Percentiles rank a stretch among this genome's conserved stretches.
These are phyloP conservation scores for Meteorus sp. DNA, from an alignment of 1,140 invertebrate species.

Conservation along the genomic window DNA sequence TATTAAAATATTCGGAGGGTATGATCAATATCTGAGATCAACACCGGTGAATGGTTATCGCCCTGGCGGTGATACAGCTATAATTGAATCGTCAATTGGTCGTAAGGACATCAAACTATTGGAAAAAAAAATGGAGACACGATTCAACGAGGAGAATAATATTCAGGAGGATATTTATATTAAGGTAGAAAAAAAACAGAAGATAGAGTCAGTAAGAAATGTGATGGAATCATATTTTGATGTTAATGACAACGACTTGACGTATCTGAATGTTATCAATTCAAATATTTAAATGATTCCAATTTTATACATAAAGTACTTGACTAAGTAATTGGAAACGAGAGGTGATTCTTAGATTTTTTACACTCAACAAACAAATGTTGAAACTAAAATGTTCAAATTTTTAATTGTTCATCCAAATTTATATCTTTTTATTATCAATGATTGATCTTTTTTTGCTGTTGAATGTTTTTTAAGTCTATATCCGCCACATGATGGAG, in stretches of 20 bases:
- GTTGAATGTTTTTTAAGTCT: not conserved
- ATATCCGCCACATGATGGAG: no score
- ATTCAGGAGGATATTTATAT: slow-evolving; percentile 35
- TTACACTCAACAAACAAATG: no score
- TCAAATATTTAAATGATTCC: not conserved
- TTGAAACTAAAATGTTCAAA: no score
- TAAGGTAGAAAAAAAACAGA: slow-evolving; percentile 30
- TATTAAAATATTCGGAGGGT: slow-evolving; percentile 39
- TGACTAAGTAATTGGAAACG: slow-evolving; percentile 2
- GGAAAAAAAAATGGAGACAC: slow-evolving; percentile 39
- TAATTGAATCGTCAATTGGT: slow-evolving; percentile 10
- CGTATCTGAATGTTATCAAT: not conserved
- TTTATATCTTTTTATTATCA: not conserved
- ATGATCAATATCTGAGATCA: slow-evolving; percentile 41
- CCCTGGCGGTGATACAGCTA: slow-evolving; percentile 12
- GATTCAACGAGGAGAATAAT: slow-evolving; percentile 33
- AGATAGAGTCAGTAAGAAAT: not conserved
- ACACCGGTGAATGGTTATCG: slow-evolving; percentile 27
- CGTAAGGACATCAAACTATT: slow-evolving; percentile 41
- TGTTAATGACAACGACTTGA: not conserved
- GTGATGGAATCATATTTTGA: not conserved
- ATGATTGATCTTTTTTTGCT: not conserved
- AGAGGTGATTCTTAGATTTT: no score
- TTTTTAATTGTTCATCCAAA: no score
- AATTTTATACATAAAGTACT: no score